phyloP scores from a whole-genome alignment of 2,797 vertebrate species.

The Oophaga sylvatica region DNA sequence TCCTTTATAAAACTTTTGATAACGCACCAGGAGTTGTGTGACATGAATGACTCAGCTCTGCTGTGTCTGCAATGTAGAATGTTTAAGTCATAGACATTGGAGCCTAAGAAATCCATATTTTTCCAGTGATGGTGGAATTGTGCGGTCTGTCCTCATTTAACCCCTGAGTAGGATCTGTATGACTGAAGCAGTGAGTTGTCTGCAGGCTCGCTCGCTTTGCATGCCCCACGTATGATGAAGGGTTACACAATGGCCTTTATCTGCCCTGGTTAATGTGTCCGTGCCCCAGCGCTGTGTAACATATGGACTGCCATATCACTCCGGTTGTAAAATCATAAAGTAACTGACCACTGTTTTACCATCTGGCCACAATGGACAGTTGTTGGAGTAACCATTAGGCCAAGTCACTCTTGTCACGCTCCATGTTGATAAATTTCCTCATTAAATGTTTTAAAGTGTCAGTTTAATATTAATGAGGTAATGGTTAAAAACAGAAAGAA shows the following conservation, averaged over 20 bases:
- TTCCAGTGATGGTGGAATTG: neutral
- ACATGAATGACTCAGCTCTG: neutral
- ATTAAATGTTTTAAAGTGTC: neutral
- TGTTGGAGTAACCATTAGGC: constrained; percentile 32
- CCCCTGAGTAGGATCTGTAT: constrained; percentile 1
- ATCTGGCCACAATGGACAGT: constrained; percentile 71
- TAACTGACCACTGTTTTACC: constrained; percentile 76
- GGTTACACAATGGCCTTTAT: neutral
- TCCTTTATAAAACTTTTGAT: neutral
- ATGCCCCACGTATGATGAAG: neutral
- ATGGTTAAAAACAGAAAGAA: too few species aligned
- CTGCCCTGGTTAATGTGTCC: neutral
- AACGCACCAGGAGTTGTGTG: neutral
- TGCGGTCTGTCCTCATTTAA: constrained; percentile 16
- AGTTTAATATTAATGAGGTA: neutral
- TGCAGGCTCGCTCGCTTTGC: neutral
- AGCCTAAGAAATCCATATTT: neutral
- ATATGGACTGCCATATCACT: constrained; percentile 72
- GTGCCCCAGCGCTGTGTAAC: constrained; percentile 23
- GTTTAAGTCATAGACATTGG: neutral
- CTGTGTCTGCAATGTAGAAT: too few species aligned
- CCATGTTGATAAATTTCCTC: constrained; percentile 5
- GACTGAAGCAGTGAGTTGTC: neutral
- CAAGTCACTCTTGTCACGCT: neutral
- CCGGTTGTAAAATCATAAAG: constrained; percentile 80